These are phyloP conservation scores for Leptura quadrifasciata DNA, from an alignment of 2,888 invertebrate genomes.

Conservation along the genomic window DNA sequence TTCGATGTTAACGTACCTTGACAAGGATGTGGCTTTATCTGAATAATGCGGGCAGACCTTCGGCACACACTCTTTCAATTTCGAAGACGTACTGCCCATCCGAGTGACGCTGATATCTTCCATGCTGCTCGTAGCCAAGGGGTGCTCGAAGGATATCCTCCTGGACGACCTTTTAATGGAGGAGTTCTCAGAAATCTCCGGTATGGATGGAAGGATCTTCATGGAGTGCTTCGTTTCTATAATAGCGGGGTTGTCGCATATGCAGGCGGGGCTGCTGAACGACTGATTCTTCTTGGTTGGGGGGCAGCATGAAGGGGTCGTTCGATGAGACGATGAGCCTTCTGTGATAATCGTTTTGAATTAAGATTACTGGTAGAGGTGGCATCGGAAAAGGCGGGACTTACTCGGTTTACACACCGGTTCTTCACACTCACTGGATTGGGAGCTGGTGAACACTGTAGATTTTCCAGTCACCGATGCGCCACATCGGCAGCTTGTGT, in stretches of 20 bases:
- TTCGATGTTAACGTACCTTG: constrained; percentile 17
- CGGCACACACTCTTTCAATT: constrained; percentile 34
- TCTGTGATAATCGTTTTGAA: neutral
- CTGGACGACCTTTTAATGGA: constrained; percentile 35
- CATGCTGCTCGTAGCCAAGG: constrained; percentile 48
- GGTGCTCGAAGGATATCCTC: constrained; percentile 45
- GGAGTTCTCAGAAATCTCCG: constrained; percentile 61
- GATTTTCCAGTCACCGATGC: constrained; percentile 48
- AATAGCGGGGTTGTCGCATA: constrained; percentile 53
- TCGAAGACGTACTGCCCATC: neutral
- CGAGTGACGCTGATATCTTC: constrained; percentile 28
- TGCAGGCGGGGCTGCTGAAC: constrained; percentile 36
- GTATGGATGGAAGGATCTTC: constrained; percentile 61
- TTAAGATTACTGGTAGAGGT: neutral
- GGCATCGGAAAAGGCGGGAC: neutral
- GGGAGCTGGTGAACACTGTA: constrained; percentile 29
- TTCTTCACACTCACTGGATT: constrained; percentile 50
- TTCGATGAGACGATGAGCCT: neutral
- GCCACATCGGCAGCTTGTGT: constrained; percentile 46
- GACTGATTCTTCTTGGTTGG: neutral
- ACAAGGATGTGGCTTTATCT: constrained; percentile 18
- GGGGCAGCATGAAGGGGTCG: neutral
- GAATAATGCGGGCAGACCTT: neutral
- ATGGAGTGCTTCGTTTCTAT: constrained; percentile 60
- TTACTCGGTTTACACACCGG: neutral